phyloP scores from a whole-genome alignment of 2,888 invertebrate species.

The Flabesymbios commensalis region DNA sequence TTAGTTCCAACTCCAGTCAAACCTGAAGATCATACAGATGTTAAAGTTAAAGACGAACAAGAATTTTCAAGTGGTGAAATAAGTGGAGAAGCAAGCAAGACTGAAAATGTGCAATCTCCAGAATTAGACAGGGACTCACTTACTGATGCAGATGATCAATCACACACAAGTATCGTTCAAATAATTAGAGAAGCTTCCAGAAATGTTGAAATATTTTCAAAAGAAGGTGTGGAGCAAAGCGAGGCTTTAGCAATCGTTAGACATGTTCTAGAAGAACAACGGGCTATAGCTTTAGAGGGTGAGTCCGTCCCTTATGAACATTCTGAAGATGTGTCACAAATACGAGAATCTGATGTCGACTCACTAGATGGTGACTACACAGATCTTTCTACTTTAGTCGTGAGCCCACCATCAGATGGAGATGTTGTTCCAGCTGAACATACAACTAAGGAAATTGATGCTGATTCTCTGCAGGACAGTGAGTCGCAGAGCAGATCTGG shows the following conservation, averaged over 20 bases:
- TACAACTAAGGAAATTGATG: constrained; percentile 25
- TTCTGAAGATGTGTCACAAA: no score
- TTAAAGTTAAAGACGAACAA: constrained; percentile 25
- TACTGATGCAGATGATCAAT: constrained; percentile 24
- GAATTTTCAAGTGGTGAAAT: constrained; percentile 18
- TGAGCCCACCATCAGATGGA: no score
- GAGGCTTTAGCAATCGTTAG: background rate
- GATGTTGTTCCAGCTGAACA: constrained; percentile 21
- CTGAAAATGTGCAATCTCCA: background rate
- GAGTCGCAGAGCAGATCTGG: constrained; percentile 27
- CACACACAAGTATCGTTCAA: constrained; percentile 32
- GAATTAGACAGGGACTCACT: constrained; percentile 3
- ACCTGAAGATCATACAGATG: constrained; percentile 28
- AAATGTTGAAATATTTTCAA: constrained; percentile 27
- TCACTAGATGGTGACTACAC: background rate
- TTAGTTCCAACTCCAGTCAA: constrained; percentile 39
- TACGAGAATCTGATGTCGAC: background rate
- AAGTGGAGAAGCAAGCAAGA: constrained; percentile 2
- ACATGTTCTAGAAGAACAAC: background rate
- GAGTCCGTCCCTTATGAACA: background rate
- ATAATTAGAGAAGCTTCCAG: constrained; percentile 35
- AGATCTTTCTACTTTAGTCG: background rate
- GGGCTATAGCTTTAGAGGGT: background rate
- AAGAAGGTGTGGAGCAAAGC: background rate
- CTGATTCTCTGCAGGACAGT: constrained; percentile 29